Conservation (phyloP, 1,140 invertebrate genomes). For the Cydia splendana region DNA sequence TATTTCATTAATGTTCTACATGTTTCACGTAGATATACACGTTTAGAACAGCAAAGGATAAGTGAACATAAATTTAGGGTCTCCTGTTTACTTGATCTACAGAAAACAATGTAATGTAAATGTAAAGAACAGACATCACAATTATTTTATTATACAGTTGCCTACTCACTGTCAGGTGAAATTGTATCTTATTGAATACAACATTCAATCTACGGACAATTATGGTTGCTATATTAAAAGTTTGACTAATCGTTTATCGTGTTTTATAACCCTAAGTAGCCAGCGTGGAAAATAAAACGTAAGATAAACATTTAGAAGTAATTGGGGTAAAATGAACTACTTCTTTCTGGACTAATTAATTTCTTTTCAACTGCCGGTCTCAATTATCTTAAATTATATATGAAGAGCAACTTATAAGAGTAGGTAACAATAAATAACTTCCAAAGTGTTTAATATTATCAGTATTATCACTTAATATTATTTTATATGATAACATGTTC, state of each 20-base stretch:
- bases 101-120: neutral
- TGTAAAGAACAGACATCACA: neutral
- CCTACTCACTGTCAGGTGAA: slow-evolving; percentile 9
- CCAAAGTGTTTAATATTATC: neutral
- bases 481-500: slow-evolving; percentile 10
- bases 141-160: slow-evolving; percentile 10
- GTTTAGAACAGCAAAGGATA: slow-evolving; percentile 6
- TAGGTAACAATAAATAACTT: neutral
- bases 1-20: slow-evolving; percentile 43
- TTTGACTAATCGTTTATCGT: neutral
- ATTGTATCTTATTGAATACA: slow-evolving; percentile 23
- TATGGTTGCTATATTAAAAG: slow-evolving; percentile 6
- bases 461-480: slow-evolving; percentile 1
- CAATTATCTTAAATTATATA: neutral
- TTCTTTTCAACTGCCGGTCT: neutral
- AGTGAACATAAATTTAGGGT: neutral
- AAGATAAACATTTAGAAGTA: neutral
- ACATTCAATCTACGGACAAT: slow-evolving; percentile 28
- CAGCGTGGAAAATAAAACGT: neutral
- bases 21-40: slow-evolving; percentile 42
- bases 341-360: neutral
- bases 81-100: slow-evolving; percentile 5
- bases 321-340: too few species aligned
- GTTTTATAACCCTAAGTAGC: neutral
- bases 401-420: neutral